These are phyloP conservation scores for Pitangus sulphuratus DNA, from an alignment of 2,797 vertebrate species.

Conservation along the genomic window DNA sequence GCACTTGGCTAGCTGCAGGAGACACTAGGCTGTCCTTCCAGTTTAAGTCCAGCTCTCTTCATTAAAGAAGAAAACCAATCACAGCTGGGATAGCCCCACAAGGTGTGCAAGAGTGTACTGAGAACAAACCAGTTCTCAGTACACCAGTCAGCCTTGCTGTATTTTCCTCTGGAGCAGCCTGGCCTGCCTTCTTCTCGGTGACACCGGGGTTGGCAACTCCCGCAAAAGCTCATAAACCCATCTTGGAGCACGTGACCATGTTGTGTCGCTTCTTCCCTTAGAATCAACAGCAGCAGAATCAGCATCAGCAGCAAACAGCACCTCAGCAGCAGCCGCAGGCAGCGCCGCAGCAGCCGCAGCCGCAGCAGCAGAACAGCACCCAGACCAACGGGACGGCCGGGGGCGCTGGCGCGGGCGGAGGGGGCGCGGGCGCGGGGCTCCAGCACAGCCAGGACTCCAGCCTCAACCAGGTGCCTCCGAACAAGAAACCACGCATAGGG, in stretches of 20 bases:
- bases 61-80: accelerated
- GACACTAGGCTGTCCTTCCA: not conserved
- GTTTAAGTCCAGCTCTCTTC: not conserved
- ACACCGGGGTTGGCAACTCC: accelerated
- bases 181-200: not conserved
- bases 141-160: not conserved
- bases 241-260: not conserved
- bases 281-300: constrained; percentile 87
- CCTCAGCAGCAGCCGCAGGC: constrained; percentile 85
- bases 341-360: constrained; percentile 77
- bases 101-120: accelerated
- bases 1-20: not conserved
- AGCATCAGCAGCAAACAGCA: constrained; percentile 79
- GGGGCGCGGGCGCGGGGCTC: constrained; percentile 74
- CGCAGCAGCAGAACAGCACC: constrained; percentile 86
- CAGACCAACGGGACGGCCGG: constrained; percentile 91
- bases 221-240: accelerated
- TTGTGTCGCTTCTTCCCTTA: not conserved
- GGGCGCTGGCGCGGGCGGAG: constrained; percentile 34
- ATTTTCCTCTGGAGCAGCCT: accelerated
- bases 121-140: accelerated
- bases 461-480: constrained; percentile 91
- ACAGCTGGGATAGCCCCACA: too few species aligned
- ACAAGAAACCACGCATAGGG: constrained; percentile 94
- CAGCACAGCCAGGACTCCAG: constrained; percentile 86